A percentile compares a stretch with the other conserved stretches of the same genome.
These are phyloP conservation scores for Melinaea menophilus DNA, from an alignment of 2,888 invertebrate species.

Conservation along the genomic window DNA sequence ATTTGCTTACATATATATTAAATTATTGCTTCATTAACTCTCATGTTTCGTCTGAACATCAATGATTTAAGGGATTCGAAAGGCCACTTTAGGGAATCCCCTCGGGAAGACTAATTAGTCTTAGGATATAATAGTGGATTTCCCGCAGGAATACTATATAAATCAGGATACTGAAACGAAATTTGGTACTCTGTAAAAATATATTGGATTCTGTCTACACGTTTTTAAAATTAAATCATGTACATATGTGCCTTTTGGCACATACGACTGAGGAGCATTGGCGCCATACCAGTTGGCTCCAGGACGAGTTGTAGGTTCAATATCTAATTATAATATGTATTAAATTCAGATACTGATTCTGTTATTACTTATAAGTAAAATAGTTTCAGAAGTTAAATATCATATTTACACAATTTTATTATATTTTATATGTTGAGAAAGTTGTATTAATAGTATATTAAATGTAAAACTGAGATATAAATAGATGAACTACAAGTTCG, in stretches of 20 bases:
- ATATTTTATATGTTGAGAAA: too few species aligned
- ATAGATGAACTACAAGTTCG: too few species aligned
- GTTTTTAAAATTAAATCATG: constrained; percentile 11
- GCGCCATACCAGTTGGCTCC: constrained; percentile 18
- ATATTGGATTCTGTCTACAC: neutral
- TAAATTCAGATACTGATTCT: constrained; percentile 21
- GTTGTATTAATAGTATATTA: too few species aligned
- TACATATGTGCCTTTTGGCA: constrained; percentile 14
- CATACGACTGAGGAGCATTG: constrained; percentile 7
- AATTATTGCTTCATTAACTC: too few species aligned
- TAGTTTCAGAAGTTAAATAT: too few species aligned
- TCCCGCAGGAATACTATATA: neutral
- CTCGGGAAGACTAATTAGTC: constrained; percentile 1
- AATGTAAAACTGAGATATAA: too few species aligned
- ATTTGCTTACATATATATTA: too few species aligned
- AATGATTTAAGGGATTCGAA: neutral
- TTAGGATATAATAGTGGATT: neutral
- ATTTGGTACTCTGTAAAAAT: neutral
- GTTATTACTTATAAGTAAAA: neutral
- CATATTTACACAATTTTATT: too few species aligned
- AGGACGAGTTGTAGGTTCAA: neutral
- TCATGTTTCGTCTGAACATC: too few species aligned
- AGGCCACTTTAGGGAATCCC: neutral
- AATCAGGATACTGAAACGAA: neutral
- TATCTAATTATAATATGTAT: constrained; percentile 3